These are phyloP conservation scores for Sinopyrophorus schimmeli DNA, from an alignment of 2,888 invertebrate genomes.

Conservation along the genomic window DNA sequence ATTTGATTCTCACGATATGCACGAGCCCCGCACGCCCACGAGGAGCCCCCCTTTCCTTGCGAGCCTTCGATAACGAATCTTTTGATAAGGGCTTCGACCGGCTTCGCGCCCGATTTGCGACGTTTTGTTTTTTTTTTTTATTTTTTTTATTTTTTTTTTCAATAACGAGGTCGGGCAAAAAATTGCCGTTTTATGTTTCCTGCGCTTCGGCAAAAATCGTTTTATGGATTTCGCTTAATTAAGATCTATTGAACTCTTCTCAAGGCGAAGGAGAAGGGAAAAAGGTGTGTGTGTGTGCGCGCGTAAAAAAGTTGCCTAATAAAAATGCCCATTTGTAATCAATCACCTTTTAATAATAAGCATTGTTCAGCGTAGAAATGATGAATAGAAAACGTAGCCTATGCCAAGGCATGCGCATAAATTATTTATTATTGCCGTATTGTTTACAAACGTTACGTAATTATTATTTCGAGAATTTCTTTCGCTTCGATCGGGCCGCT, in stretches of 20 bases:
- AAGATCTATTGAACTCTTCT: conserved; percentile 15
- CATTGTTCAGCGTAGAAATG: conserved; percentile 26
- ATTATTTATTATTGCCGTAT: conserved; percentile 26
- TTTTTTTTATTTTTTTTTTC: not conserved
- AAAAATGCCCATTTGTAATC: conserved; percentile 18
- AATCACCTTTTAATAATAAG: conserved; percentile 18
- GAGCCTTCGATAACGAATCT: no score
- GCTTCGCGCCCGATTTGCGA: no score
- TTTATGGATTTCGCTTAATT: conserved; percentile 13
- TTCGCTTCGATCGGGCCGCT: conserved; percentile 19
- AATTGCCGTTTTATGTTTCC: no score
- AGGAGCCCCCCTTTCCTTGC: no score
- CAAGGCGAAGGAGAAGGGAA: not conserved
- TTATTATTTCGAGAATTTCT: conserved; percentile 30
- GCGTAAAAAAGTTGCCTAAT: conserved; percentile 9
- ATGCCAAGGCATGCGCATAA: conserved; percentile 29
- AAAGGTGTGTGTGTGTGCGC: no score
- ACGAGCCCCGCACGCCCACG: conserved; percentile 49
- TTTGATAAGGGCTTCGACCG: no score
- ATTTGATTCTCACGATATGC: conserved; percentile 54
- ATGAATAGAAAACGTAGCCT: conserved; percentile 22
- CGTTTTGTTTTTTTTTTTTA: no score
- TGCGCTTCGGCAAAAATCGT: not conserved
- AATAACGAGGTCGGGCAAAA: no score
- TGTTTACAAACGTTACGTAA: conserved; percentile 35